These are phyloP conservation scores for Alloscopus bannaensis DNA, from an alignment of 2,888 invertebrate species.

Conservation along the genomic window DNA sequence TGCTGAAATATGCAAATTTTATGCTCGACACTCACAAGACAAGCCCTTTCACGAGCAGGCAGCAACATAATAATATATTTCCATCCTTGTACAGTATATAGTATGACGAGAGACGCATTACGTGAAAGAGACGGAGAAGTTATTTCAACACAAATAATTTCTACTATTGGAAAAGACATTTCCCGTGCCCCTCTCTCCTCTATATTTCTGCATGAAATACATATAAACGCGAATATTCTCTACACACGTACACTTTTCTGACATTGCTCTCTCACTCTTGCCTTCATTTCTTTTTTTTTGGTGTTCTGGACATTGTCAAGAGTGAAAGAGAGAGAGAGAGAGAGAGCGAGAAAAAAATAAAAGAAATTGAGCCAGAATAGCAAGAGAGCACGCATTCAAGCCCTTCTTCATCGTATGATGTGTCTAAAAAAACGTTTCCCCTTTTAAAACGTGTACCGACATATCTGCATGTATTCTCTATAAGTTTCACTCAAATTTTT, in stretches of 20 bases:
- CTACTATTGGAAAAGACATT: constrained; percentile 1
- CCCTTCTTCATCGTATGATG: constrained; percentile 12
- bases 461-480: too few species aligned
- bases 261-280: background rate
- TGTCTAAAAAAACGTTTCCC: constrained; percentile 7
- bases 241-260: background rate
- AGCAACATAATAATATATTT: background rate
- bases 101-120: background rate
- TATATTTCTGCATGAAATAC: background rate
- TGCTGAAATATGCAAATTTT: constrained; percentile 63
- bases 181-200: background rate
- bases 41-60: too few species aligned
- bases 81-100: background rate
- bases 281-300: background rate
- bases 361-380: constrained; percentile 1
- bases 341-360: too few species aligned
- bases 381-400: background rate
- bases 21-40: constrained; percentile 38
- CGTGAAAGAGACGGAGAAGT: background rate
- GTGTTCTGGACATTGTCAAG: constrained; percentile 18
- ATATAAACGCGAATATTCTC: background rate
- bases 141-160: background rate
- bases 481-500: too few species aligned
- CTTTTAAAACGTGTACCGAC: background rate
- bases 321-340: too few species aligned